Base-by-base conservation (phyloP, 37 sponge, comb jelly and placozoan genomes). In the Haliclona indistincta region DNA sequence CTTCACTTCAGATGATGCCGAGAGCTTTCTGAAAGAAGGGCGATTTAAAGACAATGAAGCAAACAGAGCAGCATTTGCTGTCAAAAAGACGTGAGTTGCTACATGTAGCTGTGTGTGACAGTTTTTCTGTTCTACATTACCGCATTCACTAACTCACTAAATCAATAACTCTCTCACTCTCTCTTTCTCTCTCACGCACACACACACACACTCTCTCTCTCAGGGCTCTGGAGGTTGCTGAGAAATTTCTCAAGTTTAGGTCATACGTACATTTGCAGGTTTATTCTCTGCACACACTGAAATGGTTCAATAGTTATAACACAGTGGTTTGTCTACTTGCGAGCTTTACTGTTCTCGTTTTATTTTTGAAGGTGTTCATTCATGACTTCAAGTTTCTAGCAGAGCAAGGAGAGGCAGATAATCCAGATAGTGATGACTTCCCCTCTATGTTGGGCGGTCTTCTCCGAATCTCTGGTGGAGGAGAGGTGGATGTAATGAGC, bases 231-330 rank as follows among this genome's bases (percentile, higher is more conserved):
- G 60, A 56, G 35, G 70, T 88, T 1, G 44, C 82, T 32, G 83
- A 88, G 0, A 65, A 82, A 22, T 67, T 88, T 36, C 77, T 88
- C 52, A 88, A 82, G 51, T 88, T 81, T 54, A 63, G 72, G 32
- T 64, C 78, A 1, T 78, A 82, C 47, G 32, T 79, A 38, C 63
- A 68, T 45, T 61, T 86, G 20, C 75, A 73, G 69, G 82, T 81
- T 20, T 37, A 63, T 13, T 42, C 44, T n/a, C n/a, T n/a, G n/a
- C n/a, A n/a, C n/a, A n/a, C n/a, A n/a, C n/a, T n/a, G n/a, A n/a
- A n/a, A n/a, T n/a, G n/a, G n/a, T n/a, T 32, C 17, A 23, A 38
- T 23, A 4, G 23, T 20, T 3, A 54, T 11, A 26, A 47, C 15
- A 47, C 15, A 47, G 15, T 47, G 32, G 3, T 2, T 65, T 38